phyloP scores from a whole-genome alignment of 2,888 invertebrate species.

The Ypsolopha scabrella region DNA sequence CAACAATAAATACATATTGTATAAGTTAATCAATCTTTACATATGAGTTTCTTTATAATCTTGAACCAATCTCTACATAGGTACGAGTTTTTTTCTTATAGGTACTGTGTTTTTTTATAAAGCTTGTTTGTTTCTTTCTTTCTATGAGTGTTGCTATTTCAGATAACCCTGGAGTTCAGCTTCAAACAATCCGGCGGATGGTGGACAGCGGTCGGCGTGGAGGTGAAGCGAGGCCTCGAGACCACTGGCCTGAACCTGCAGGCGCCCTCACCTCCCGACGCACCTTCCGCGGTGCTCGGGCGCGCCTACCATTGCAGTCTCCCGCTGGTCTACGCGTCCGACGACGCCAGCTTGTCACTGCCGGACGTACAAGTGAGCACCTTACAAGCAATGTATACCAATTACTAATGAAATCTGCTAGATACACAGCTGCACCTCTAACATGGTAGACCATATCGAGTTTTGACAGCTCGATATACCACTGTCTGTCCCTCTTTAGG shows the following conservation, averaged over 20 bases:
- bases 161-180: constrained; percentile 69
- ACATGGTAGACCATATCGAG: too few species aligned
- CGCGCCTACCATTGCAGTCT: constrained; percentile 68
- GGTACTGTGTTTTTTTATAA: too few species aligned
- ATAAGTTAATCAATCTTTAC: too few species aligned
- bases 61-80: too few species aligned
- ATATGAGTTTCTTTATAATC: too few species aligned
- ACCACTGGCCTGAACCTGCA: constrained; percentile 41
- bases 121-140: too few species aligned
- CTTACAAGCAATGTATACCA: background rate
- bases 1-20: too few species aligned
- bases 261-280: constrained; percentile 48
- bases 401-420: too few species aligned
- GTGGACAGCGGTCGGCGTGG: constrained; percentile 70
- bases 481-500: too few species aligned
- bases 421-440: too few species aligned
- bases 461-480: too few species aligned
- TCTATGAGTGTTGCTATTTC: constrained; percentile 7
- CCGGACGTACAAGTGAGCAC: constrained; percentile 60
- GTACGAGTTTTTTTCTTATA: too few species aligned
- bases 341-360: constrained; percentile 54
- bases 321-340: constrained; percentile 58
- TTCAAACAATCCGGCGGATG: constrained; percentile 63
- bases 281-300: constrained; percentile 63
- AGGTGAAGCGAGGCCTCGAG: constrained; percentile 59